Evolutionary conservation across 1,140 invertebrate genomes (phyloP).

Genomic region (Nasonia vitripennis): DNA sequence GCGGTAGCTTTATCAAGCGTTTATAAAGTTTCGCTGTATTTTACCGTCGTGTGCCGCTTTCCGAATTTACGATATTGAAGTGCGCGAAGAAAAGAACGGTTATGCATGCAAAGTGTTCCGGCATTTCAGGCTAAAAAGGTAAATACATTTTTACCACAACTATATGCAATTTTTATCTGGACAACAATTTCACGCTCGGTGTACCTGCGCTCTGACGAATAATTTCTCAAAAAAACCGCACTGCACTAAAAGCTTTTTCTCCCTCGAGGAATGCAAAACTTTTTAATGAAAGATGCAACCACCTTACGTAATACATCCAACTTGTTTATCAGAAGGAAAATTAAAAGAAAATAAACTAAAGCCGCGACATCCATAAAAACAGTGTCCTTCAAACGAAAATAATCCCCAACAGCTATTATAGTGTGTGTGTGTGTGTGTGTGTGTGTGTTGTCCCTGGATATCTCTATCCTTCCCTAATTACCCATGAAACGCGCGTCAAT

Average conservation of each 20-base stretch:
- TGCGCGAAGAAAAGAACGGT: background rate
- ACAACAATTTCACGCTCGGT: no score
- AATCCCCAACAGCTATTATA: background rate
- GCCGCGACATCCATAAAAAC: background rate
- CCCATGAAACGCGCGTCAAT: background rate
- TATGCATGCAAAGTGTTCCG: background rate
- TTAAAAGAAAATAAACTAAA: no score
- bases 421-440: background rate
- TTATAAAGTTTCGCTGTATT: background rate
- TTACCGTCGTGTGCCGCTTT: background rate
- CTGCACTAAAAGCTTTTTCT: no score
- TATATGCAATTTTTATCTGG: no score
- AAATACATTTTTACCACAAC: no score
- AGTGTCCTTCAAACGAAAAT: background rate
- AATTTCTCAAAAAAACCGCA: no score
- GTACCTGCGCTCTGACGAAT: no score
- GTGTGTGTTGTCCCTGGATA: background rate
- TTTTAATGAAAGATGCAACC: no score
- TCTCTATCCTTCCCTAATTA: background rate
- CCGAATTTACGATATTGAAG: background rate
- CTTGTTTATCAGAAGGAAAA: no score
- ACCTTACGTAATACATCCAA: no score
- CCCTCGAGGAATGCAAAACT: no score
- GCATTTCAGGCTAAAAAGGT: background rate
- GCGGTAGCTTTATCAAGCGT: background rate